Base-by-base conservation (phyloP, 23 tunicate genomes). In the Ciona savignyi region DNA sequence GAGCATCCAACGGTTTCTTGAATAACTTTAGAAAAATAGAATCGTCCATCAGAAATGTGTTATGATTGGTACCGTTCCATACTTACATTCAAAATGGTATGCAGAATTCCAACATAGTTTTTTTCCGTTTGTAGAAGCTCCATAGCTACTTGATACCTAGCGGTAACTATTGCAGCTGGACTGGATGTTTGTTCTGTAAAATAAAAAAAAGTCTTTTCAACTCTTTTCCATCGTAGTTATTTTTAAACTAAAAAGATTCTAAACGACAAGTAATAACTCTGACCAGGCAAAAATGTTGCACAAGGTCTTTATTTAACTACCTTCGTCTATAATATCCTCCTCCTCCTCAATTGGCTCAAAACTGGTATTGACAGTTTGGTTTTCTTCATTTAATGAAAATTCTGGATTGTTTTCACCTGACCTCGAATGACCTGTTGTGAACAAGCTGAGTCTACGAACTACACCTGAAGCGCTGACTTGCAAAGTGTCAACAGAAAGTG, bases 61-160 rank as follows among this genome's bases (percentile, higher is more conserved):
- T n/a, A n/a, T n/a, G n/a, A n/a, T n/a, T n/a, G n/a, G n/a, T n/a
- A n/a, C n/a, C n/a, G n/a, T n/a, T 42, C 15, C 56, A 42, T 65
- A 68, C 95, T 24, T 68, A 89, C 91, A 35, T 77, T 84, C 4
- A 91, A 30, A 6, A 91, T 91, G 4, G 86, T 91, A 4, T 75
- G 80, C 3, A 91, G 71, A 51, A 91, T 91, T 30, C 86, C 88
- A 49, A 91, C 97, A 51, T 91, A 91, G 33, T 91, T 91, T 35
- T 80, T 91, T 60, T 91, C 97, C 0, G 97, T 91, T 77, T 91
- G 86, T n/a, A 91, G 76, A 70, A 91, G 77, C 66, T 91, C 97
- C 87, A 81, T 91, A 2, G 82, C 97, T 1, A 91, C 97, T 66
- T 85, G 91, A 35, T 71, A 80, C 20, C 97, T 66, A 0, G 97